A percentile compares a stretch with the other conserved stretches of the same genome.
Conservation (phyloP, 64 coral and sea anemone species). For the Hydrozoanthus tunicans region DNA sequence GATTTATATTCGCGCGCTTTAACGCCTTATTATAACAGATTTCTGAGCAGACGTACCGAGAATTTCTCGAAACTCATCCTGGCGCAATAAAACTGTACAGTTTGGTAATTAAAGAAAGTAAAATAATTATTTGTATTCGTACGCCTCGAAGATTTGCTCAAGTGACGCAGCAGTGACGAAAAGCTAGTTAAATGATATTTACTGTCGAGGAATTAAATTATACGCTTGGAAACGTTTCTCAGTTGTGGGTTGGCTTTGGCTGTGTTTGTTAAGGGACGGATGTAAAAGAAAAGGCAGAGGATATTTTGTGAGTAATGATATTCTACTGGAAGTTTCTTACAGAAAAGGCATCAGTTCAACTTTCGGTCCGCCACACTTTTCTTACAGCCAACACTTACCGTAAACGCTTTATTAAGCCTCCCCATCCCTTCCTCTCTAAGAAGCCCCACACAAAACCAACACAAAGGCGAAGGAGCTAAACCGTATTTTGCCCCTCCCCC, state of each 20-base stretch:
- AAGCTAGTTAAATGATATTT: constrained; percentile 67
- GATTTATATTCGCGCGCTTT: background rate
- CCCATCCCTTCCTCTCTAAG: too few species aligned
- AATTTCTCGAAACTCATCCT: constrained; percentile 14
- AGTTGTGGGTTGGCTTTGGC: background rate
- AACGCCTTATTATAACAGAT: background rate
- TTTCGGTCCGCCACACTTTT: too few species aligned
- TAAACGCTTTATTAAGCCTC: too few species aligned
- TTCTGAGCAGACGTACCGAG: background rate
- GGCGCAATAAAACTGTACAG: constrained; percentile 55
- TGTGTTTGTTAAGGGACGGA: background rate
- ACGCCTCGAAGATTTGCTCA: constrained; percentile 59
- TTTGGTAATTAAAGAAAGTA: constrained; percentile 70
- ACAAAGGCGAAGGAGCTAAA: too few species aligned
- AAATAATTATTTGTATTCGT: constrained; percentile 71
- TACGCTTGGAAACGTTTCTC: constrained; percentile 1
- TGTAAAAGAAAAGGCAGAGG: too few species aligned
- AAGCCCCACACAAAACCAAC: too few species aligned
- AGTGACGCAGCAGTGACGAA: constrained; percentile 51
- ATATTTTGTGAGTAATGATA: too few species aligned
- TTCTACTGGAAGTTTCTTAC: too few species aligned
- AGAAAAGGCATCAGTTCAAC: too few species aligned
- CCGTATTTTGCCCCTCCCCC: too few species aligned
- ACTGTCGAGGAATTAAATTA: constrained; percentile 81
- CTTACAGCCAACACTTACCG: too few species aligned